These are phyloP conservation scores for Cephus nigrinus DNA, from an alignment of 2,888 invertebrate species.

Conservation along the genomic window DNA sequence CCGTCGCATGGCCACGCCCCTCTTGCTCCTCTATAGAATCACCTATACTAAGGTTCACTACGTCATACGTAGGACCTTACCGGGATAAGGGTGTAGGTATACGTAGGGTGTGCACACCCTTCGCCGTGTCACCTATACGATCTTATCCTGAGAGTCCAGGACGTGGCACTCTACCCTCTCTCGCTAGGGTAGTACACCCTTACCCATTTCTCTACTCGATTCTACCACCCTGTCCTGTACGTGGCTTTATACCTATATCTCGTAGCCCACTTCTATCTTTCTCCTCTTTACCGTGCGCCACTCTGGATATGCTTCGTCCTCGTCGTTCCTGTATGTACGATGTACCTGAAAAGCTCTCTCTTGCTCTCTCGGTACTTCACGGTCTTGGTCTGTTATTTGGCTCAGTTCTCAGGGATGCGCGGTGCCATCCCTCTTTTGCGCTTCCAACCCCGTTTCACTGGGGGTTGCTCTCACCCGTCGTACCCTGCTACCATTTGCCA, in stretches of 20 bases:
- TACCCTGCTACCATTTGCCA: background rate
- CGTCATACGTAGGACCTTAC: background rate
- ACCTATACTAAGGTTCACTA: slow-evolving; percentile 33
- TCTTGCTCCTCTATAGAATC: slow-evolving; percentile 44
- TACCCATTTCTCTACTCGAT: slow-evolving; percentile 19
- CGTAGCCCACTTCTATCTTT: slow-evolving; percentile 8
- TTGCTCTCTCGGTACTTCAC: slow-evolving; percentile 6
- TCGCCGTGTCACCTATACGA: slow-evolving; percentile 16
- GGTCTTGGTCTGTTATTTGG: slow-evolving; percentile 37
- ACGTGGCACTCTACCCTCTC: slow-evolving; percentile 20
- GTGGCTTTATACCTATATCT: background rate
- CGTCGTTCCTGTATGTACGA: background rate
- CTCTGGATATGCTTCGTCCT: background rate
- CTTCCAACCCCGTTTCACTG: background rate
- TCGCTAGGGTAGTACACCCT: background rate
- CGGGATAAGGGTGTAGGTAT: background rate
- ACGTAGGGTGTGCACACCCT: slow-evolving; percentile 5
- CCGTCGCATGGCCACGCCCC: slow-evolving; percentile 56
- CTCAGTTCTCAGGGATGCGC: slow-evolving; percentile 33
- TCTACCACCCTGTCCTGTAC: no score
- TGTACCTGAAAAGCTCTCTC: background rate
- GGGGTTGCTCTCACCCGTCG: background rate
- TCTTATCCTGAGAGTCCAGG: background rate
- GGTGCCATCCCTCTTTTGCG: background rate
- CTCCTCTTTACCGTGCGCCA: background rate